These are phyloP conservation scores for Cryptus viduatorius DNA, from an alignment of 2,888 invertebrate genomes.

Conservation along the genomic window DNA sequence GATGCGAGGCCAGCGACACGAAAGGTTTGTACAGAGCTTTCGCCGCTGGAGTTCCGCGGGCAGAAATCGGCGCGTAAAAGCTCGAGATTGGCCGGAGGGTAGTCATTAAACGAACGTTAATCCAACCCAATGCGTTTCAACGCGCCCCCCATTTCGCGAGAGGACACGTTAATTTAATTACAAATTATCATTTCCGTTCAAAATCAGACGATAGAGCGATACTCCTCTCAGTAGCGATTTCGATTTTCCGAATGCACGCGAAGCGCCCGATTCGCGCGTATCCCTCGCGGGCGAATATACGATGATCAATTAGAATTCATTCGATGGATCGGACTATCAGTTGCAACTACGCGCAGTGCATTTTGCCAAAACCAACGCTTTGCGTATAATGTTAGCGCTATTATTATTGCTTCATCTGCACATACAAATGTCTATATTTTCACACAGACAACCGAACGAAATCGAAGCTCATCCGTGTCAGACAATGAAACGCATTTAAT, in stretches of 20 bases:
- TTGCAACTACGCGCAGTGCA: constrained; percentile 6
- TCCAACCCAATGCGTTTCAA: constrained; percentile 10
- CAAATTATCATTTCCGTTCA: constrained; percentile 74
- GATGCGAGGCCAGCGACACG: neutral
- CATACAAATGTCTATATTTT: neutral
- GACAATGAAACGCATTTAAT: too few species aligned
- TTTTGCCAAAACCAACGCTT: neutral
- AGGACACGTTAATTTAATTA: constrained; percentile 74
- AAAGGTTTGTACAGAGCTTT: neutral
- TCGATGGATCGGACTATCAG: constrained; percentile 3
- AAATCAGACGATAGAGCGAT: constrained; percentile 68
- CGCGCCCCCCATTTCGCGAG: constrained; percentile 52
- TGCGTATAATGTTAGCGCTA: neutral
- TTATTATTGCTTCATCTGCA: neutral
- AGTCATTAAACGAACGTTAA: constrained; percentile 26
- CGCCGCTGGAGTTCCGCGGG: neutral
- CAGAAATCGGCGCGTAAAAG: neutral
- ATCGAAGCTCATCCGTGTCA: too few species aligned
- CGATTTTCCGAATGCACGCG: constrained; percentile 1
- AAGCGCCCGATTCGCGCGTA: neutral
- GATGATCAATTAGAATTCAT: constrained; percentile 5
- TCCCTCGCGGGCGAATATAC: neutral
- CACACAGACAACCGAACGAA: neutral
- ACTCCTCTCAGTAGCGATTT: neutral
- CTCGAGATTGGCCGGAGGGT: neutral